Conservation (phyloP, 2,113 vertebrate species). For the Elachura formosa region DNA sequence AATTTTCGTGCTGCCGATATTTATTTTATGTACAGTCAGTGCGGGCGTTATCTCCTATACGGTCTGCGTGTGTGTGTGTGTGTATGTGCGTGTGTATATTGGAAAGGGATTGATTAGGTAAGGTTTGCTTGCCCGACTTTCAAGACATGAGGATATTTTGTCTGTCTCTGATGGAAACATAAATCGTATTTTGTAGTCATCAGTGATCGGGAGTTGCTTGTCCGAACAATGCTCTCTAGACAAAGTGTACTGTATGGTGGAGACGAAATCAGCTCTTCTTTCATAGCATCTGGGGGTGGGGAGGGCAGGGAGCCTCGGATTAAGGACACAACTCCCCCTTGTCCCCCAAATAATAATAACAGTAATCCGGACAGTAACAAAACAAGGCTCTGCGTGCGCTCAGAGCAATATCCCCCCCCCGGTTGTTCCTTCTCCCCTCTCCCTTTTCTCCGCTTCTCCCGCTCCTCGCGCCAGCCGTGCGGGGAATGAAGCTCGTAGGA, state of each 20-base stretch:
- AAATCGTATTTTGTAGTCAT: constrained; percentile 56
- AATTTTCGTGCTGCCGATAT: background rate
- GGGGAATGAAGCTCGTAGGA: background rate
- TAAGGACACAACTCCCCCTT: constrained; percentile 34
- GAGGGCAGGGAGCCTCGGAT: constrained; percentile 21
- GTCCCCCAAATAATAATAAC: constrained; percentile 37
- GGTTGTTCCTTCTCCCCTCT: no score
- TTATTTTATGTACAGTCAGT: background rate
- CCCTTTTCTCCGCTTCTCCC: background rate
- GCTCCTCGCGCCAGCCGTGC: background rate
- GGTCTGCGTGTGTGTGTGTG: background rate
- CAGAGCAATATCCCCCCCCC: background rate
- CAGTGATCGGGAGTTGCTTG: constrained; percentile 46
- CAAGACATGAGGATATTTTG: constrained; percentile 36
- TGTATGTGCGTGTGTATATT: background rate
- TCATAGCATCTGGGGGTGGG: constrained; percentile 10
- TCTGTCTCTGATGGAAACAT: constrained; percentile 43
- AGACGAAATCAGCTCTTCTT: constrained; percentile 41
- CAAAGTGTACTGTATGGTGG: constrained; percentile 51
- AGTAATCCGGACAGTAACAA: constrained; percentile 13
- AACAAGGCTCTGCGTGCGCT: background rate
- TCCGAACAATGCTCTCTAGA: constrained; percentile 63
- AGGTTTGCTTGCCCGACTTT: background rate
- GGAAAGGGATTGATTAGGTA: constrained; percentile 6
- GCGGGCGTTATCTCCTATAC: background rate